These are phyloP conservation scores for Prunella himalayana DNA, from an alignment of 2,113 vertebrate species.

Conservation along the genomic window DNA sequence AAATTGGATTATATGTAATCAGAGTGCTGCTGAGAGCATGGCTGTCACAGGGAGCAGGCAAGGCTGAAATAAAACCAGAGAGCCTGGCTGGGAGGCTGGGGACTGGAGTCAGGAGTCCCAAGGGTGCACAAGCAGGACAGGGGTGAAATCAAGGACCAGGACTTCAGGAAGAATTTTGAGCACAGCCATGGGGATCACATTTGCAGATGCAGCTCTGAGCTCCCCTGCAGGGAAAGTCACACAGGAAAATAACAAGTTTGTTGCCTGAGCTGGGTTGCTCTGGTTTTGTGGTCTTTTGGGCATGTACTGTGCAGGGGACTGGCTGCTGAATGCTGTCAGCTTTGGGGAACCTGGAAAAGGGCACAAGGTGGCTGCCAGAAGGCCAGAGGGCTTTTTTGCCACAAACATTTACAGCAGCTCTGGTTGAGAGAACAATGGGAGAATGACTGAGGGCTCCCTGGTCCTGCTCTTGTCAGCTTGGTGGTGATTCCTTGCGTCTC, in stretches of 20 bases:
- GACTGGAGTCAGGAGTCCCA: not conserved
- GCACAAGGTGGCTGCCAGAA: not conserved
- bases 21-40: not conserved
- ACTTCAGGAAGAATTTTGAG: not conserved
- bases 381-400: not conserved
- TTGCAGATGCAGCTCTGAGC: not conserved
- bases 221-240: not conserved
- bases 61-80: not conserved
- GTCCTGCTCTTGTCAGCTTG: not conserved
- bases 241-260: not conserved
- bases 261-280: not conserved
- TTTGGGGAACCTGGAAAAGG: not conserved
- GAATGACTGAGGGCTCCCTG: not conserved
- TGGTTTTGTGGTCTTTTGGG: not conserved
- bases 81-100: not conserved
- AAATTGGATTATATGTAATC: not conserved
- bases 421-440: not conserved
- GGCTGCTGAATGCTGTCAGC: not conserved
- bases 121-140: not conserved
- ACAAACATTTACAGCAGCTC: fast-evolving
- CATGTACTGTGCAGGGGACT: not conserved
- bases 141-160: not conserved
- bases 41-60: not conserved
- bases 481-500: not conserved
- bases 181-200: fast-evolving